A percentile compares a stretch with the other conserved stretches of the same genome.
Evolutionary conservation across 2,797 vertebrate genomes (phyloP).

Genomic region (Protosalanx chinensis): DNA sequence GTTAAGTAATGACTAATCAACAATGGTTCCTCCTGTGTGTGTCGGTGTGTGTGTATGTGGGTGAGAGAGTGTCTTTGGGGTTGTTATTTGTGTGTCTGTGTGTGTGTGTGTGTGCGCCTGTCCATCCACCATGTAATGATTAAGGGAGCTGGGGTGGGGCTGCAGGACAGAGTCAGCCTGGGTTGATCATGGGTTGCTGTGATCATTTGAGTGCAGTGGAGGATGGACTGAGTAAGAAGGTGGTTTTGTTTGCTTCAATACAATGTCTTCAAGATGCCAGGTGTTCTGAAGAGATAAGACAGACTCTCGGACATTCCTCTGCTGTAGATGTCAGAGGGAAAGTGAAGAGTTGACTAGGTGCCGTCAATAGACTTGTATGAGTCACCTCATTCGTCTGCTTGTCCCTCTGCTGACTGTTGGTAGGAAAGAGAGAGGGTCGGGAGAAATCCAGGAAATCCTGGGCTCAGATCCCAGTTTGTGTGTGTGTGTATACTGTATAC

Average conservation of each 20-base stretch:
- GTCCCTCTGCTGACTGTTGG: conserved; percentile 65
- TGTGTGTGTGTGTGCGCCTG: conserved; percentile 37
- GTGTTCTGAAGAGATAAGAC: conserved; percentile 9
- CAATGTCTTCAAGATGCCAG: background rate
- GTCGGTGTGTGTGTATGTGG: background rate
- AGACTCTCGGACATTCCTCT: conserved; percentile 20
- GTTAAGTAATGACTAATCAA: conserved; percentile 83
- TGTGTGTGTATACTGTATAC: conserved; percentile 63
- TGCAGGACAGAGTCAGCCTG: background rate
- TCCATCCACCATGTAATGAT: conserved; percentile 68
- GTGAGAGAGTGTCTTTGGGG: conserved; percentile 7
- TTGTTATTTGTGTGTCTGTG: conserved; percentile 1
- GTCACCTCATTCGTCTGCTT: conserved; percentile 62
- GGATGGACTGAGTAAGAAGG: background rate
- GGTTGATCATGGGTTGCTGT: conserved; percentile 44
- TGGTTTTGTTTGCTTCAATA: background rate
- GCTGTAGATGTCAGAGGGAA: conserved; percentile 26
- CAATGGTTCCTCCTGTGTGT: conserved; percentile 61
- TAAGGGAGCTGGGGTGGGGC: conserved; percentile 62
- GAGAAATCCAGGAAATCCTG: conserved; percentile 62
- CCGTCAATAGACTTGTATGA: conserved; percentile 68
- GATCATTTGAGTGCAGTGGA: conserved; percentile 33
- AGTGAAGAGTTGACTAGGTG: conserved; percentile 51
- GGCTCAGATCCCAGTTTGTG: conserved; percentile 55
- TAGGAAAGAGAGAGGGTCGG: conserved; percentile 37